A percentile compares a stretch with the other conserved stretches of the same genome.
Conservation (phyloP, 2,797 vertebrate genomes). For the Microhierax caerulescens region DNA sequence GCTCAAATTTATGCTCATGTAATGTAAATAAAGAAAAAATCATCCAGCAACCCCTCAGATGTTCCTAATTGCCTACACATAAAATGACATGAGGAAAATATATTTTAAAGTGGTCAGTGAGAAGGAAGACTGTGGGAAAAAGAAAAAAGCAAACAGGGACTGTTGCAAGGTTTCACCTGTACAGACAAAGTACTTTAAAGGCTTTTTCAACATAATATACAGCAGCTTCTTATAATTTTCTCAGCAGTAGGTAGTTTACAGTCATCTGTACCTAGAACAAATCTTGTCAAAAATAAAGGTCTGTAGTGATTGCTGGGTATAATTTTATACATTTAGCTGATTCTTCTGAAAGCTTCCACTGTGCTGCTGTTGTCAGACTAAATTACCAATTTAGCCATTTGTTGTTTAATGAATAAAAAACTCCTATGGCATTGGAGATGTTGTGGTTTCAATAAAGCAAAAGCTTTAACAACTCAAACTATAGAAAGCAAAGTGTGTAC, state of each 20-base stretch:
- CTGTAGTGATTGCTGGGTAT: slow-evolving; percentile 65
- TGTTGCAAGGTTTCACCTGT: neutral
- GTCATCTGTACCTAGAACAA: slow-evolving; percentile 66
- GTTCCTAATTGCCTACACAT: slow-evolving; percentile 11
- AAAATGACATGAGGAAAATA: neutral
- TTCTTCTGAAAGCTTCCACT: slow-evolving; percentile 68
- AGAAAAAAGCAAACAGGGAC: neutral
- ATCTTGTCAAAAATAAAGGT: slow-evolving; percentile 70
- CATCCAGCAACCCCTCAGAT: neutral
- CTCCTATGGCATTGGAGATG: slow-evolving; percentile 48
- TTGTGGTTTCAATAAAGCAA: slow-evolving; percentile 63
- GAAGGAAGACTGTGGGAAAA: neutral
- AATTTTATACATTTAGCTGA: slow-evolving; percentile 69
- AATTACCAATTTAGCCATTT: slow-evolving; percentile 72
- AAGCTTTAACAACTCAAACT: slow-evolving; percentile 45
- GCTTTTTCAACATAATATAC: slow-evolving; percentile 42
- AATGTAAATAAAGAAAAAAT: slow-evolving; percentile 43
- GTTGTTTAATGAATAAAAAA: slow-evolving; percentile 67
- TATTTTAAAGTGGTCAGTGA: neutral
- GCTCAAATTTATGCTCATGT: slow-evolving; percentile 44
- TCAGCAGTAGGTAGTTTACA: slow-evolving; percentile 53
- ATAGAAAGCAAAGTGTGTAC: slow-evolving; percentile 47
- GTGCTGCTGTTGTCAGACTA: slow-evolving; percentile 60
- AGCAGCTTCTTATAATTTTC: slow-evolving; percentile 70
- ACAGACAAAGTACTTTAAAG: slow-evolving; percentile 40